These are phyloP conservation scores for Gallinago stenura DNA, from an alignment of 2,797 vertebrate species.

Conservation along the genomic window DNA sequence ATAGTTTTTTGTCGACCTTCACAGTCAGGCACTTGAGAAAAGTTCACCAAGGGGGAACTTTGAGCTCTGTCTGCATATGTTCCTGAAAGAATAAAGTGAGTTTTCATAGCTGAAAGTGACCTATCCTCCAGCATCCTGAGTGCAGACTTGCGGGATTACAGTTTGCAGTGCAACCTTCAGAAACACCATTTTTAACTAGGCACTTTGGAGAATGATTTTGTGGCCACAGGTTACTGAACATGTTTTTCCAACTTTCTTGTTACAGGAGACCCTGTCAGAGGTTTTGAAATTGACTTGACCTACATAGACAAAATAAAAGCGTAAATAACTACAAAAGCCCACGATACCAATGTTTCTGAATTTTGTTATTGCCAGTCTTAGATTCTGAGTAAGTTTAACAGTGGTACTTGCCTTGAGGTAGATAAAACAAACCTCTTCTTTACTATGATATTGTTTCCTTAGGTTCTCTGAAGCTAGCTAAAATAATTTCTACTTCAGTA, in stretches of 20 bases:
- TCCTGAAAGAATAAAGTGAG: not conserved
- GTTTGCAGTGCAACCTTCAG: not conserved
- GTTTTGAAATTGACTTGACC: not conserved
- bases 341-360: not conserved
- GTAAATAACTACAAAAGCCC: not conserved
- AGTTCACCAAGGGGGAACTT: not conserved
- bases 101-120: not conserved
- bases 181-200: not conserved
- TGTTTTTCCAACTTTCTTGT: not conserved
- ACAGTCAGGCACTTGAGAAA: not conserved
- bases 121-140: not conserved
- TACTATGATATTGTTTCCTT: not conserved
- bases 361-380: not conserved
- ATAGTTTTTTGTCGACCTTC: not conserved
- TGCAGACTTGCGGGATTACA: not conserved
- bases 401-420: not conserved
- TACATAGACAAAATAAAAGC: not conserved
- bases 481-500: not conserved
- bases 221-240: not conserved
- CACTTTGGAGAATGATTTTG: not conserved
- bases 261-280: not conserved
- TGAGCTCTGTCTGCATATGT: not conserved
- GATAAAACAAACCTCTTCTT: not conserved
- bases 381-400: not conserved
- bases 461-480: not conserved